Percentiles rank a stretch among this genome's conserved stretches.
Conservation (phyloP, 2,797 vertebrate genomes). For the Bovichtus diacanthus region DNA sequence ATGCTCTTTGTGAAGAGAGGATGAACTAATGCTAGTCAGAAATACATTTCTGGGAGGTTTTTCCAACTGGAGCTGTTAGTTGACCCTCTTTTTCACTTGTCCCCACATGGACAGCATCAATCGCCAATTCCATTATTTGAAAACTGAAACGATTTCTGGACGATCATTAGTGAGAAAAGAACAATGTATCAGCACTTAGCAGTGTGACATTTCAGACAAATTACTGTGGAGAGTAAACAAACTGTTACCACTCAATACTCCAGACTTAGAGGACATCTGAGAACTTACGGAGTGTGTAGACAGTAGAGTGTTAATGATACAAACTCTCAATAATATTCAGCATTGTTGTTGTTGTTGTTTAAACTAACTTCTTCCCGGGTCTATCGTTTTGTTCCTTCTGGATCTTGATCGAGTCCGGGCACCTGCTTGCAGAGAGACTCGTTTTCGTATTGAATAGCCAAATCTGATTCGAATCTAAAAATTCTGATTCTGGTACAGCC, state of each 20-base stretch:
- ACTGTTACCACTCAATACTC: not conserved
- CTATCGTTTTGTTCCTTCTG: too few relatives aligned
- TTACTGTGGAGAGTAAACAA: not conserved
- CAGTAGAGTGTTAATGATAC: not conserved
- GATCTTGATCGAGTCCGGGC: too few relatives aligned
- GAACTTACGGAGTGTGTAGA: not conserved
- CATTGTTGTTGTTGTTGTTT: too few relatives aligned
- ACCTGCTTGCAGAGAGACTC: too few relatives aligned
- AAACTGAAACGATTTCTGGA: not conserved
- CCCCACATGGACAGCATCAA: not conserved
- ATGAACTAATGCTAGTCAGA: not conserved
- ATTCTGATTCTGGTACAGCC: too few relatives aligned
- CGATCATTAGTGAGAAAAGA: conserved; percentile 7
- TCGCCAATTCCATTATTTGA: not conserved
- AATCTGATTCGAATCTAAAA: too few relatives aligned
- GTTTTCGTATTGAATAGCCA: too few relatives aligned
- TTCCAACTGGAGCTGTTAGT: not conserved
- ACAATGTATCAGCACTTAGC: not conserved
- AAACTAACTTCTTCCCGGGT: too few relatives aligned
- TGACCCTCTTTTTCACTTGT: not conserved
- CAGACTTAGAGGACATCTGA: not conserved
- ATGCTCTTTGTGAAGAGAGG: not conserved
- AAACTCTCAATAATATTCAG: not conserved
- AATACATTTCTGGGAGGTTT: not conserved
- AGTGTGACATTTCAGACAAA: conserved; percentile 1